phyloP scores from a whole-genome alignment of 2,797 vertebrate species.

The Gymnocypris eckloni region DNA sequence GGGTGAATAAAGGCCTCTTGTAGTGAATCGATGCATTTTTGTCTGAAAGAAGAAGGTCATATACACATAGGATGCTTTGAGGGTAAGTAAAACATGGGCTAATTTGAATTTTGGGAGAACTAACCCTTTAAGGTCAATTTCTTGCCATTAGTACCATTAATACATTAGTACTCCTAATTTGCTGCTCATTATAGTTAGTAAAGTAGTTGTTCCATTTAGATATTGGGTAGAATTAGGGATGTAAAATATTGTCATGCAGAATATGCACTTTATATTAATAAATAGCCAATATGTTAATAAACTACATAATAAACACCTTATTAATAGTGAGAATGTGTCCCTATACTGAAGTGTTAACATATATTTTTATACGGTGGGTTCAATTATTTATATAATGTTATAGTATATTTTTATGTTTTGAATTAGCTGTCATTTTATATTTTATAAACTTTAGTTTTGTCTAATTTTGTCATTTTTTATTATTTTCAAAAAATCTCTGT shows the following conservation, averaged over 20 bases:
- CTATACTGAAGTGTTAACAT: not conserved
- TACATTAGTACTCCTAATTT: not conserved
- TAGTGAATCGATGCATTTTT: too few relatives aligned
- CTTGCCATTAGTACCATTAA: not conserved
- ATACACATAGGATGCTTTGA: too few relatives aligned
- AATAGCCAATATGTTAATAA: not conserved
- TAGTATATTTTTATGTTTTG: not conserved
- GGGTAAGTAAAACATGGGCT: too few relatives aligned
- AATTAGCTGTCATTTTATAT: not conserved
- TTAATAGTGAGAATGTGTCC: too few relatives aligned
- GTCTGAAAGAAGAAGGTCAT: too few relatives aligned
- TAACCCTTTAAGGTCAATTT: not conserved
- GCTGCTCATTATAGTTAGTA: not conserved
- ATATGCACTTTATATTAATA: not conserved
- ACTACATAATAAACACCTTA: too few relatives aligned
- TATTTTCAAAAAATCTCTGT: not conserved
- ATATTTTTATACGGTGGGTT: not conserved
- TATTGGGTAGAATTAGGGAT: not conserved
- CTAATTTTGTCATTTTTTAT: not conserved
- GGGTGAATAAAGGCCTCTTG: too few relatives aligned
- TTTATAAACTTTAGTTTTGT: not conserved
- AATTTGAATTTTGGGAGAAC: too few relatives aligned
- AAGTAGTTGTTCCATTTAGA: not conserved
- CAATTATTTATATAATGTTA: not conserved
- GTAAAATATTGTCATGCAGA: not conserved